Conservation (phyloP, 2,113 vertebrate genomes). For the Amphiprion ocellaris region DNA sequence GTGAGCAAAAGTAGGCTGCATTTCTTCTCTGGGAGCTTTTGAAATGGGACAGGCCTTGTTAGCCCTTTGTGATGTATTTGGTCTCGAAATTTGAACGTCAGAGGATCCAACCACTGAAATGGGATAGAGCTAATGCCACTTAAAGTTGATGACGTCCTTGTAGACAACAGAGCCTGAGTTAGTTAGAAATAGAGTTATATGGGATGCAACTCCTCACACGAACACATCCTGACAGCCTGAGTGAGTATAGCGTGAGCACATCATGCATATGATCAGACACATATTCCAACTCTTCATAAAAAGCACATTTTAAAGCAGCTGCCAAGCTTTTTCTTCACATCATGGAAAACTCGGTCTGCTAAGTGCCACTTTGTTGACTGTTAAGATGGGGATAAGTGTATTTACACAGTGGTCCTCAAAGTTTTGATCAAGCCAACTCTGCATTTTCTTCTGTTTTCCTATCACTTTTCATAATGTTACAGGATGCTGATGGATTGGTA, state of each 20-base stretch:
- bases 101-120: background rate
- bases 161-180: constrained; percentile 2
- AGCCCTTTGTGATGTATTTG: background rate
- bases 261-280: constrained; percentile 13
- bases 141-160: constrained; percentile 32
- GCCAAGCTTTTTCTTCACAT: background rate
- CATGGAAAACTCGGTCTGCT: background rate
- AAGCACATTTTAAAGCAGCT: background rate
- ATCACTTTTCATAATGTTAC: background rate
- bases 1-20: background rate
- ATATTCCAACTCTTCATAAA: background rate
- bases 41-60: constrained; percentile 1
- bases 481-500: constrained; percentile 15
- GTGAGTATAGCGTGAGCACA: background rate
- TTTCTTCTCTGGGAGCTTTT: constrained; percentile 8
- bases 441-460: constrained; percentile 6
- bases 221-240: background rate
- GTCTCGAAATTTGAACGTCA: background rate
- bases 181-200: constrained; percentile 21
- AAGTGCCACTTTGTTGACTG: background rate
- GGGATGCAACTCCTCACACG: background rate
- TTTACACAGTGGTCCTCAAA: background rate
- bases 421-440: background rate
- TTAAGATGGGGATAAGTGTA: background rate
- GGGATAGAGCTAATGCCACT: constrained; percentile 2